Evolutionary conservation across 2,797 vertebrate genomes (phyloP).

Genomic region (Gallinago nigripennis): DNA sequence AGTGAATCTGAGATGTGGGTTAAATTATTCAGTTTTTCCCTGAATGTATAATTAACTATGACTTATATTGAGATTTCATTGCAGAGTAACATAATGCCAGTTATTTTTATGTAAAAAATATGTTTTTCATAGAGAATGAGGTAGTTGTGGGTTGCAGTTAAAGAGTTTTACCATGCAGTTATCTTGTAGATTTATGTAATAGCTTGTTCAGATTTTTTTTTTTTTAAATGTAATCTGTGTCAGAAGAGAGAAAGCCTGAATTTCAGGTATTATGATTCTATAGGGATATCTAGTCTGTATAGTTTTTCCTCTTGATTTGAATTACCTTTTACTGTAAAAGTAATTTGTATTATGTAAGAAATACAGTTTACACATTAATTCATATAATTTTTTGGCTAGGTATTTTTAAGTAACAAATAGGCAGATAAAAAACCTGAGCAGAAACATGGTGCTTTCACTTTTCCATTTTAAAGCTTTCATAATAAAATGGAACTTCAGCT

Average conservation of each 20-base stretch:
- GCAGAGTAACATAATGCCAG: slow-evolving; percentile 48
- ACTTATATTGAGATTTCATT: slow-evolving; percentile 60
- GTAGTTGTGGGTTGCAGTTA: slow-evolving; percentile 68
- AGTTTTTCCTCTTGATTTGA: neutral
- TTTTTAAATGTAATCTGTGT: slow-evolving; percentile 1
- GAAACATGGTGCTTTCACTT: neutral
- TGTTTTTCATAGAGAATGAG: slow-evolving; percentile 57
- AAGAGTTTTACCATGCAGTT: slow-evolving; percentile 60
- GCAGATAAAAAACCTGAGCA: neutral
- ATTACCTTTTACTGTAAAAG: neutral
- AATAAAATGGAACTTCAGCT: neutral
- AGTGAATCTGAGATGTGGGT: slow-evolving; percentile 41
- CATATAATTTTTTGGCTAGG: neutral
- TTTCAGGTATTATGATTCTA: slow-evolving; percentile 26
- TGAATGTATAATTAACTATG: slow-evolving; percentile 62
- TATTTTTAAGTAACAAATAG: neutral
- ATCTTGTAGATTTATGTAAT: slow-evolving; percentile 69
- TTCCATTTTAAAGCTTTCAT: neutral
- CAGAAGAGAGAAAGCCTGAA: neutral
- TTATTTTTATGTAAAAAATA: slow-evolving; percentile 62
- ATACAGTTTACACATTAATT: neutral
- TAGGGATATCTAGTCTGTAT: neutral
- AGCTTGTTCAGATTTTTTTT: neutral
- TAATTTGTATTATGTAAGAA: neutral
- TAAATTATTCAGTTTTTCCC: slow-evolving; percentile 27